phyloP scores from a whole-genome alignment of 2,113 vertebrate genomes.

The Balaeniceps rex region DNA sequence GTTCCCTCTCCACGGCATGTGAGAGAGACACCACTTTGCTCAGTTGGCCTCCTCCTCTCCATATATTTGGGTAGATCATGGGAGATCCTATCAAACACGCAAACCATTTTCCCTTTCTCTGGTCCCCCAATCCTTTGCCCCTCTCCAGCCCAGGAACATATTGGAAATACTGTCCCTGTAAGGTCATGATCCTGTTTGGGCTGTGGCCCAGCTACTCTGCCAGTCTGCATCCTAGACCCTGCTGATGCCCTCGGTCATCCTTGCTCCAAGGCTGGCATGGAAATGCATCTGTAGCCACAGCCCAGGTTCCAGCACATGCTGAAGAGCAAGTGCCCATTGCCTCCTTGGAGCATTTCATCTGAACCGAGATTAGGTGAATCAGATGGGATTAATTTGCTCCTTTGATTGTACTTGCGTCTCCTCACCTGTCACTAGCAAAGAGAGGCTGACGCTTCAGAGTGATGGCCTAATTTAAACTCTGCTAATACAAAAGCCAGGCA shows the following conservation, averaged over 20 bases:
- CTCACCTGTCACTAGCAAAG: background rate
- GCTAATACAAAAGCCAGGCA: background rate
- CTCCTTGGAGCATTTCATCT: background rate
- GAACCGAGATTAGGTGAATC: background rate
- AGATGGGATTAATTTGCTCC: background rate
- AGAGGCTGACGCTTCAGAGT: background rate
- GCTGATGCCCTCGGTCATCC: fast-evolving
- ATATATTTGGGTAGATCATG: background rate
- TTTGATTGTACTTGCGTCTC: background rate
- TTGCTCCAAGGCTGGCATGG: background rate
- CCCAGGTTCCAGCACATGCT: background rate
- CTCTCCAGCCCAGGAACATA: background rate
- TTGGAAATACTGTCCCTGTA: background rate
- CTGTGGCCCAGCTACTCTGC: background rate
- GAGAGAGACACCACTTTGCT: background rate
- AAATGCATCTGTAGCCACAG: background rate
- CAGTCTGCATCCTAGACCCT: background rate
- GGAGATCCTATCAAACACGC: background rate
- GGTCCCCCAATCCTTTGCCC: background rate
- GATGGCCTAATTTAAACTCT: background rate
- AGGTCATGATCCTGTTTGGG: background rate
- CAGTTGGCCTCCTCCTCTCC: background rate
- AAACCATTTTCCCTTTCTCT: background rate
- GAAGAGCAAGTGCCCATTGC: background rate
- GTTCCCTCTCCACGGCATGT: background rate